A percentile compares a stretch with the other conserved stretches of the same genome.
phyloP scores from a whole-genome alignment of 1,140 invertebrate genomes.

The Megathymus violae region DNA sequence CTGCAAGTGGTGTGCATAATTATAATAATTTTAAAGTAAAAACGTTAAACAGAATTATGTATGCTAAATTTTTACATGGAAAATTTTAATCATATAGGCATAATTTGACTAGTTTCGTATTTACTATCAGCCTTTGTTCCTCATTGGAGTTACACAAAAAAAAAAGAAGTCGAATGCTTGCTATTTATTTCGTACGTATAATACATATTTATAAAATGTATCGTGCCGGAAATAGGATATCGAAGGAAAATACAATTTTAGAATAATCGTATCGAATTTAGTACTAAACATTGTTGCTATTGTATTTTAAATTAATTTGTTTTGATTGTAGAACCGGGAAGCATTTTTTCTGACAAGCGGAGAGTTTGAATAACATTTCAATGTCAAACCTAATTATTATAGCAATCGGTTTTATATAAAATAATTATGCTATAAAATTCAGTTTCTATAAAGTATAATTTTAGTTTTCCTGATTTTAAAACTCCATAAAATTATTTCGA shows the following conservation, averaged over 20 bases:
- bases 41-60: no score
- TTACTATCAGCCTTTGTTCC: no score
- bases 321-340: constrained; percentile 38
- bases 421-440: constrained; percentile 29
- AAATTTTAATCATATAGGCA: no score
- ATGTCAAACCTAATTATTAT: constrained; percentile 39
- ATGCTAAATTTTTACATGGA: no score
- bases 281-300: background rate
- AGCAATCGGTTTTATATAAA: constrained; percentile 27
- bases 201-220: no score
- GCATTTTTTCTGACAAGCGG: constrained; percentile 37
- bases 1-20: no score
- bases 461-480: constrained; percentile 4
- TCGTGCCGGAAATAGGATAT: constrained; percentile 11
- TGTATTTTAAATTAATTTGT: constrained; percentile 23
- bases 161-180: no score
- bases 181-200: no score
- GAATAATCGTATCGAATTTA: background rate
- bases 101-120: no score
- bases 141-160: no score
- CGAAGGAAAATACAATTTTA: constrained; percentile 11
- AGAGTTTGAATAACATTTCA: constrained; percentile 33
- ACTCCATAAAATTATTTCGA: no score
- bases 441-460: background rate
- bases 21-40: no score